Percentiles rank a stretch among this genome's conserved stretches.
Evolutionary conservation across 2,888 invertebrate genomes (phyloP).

Genomic region (Lasius fuliginosus): DNA sequence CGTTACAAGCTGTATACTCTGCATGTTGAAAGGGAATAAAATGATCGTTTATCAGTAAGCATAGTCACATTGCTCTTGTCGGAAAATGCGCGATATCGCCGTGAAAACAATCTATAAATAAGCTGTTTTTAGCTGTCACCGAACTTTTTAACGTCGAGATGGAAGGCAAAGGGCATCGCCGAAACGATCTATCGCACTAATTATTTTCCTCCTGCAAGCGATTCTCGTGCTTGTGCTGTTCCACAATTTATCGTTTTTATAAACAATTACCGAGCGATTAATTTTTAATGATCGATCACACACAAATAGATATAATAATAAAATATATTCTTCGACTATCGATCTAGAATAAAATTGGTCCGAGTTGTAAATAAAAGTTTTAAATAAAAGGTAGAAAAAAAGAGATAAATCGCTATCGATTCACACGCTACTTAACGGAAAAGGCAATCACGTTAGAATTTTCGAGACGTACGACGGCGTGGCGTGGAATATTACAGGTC

Average conservation of each 20-base stretch:
- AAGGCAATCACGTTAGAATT: neutral
- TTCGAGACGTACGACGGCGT: neutral
- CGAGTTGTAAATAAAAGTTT: no score
- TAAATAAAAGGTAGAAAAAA: neutral
- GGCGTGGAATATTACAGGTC: conserved; percentile 41
- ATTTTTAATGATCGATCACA: neutral
- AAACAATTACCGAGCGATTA: neutral
- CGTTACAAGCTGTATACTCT: neutral
- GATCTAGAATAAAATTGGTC: neutral
- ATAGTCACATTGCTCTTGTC: conserved; percentile 3
- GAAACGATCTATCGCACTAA: neutral
- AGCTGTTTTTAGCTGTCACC: neutral
- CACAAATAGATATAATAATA: neutral
- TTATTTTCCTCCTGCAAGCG: neutral
- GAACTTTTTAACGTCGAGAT: conserved; percentile 6
- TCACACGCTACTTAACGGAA: neutral
- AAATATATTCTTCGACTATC: conserved; percentile 1
- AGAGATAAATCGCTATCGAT: neutral
- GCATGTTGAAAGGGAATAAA: conserved; percentile 47
- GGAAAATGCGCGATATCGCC: conserved; percentile 23
- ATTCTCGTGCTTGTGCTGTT: neutral
- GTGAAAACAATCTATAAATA: conserved; percentile 35
- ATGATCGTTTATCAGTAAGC: conserved; percentile 49
- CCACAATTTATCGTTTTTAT: neutral
- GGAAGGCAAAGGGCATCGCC: neutral